phyloP scores from a whole-genome alignment of 2,113 vertebrate genomes.

The Poeciliopsis retropinna region DNA sequence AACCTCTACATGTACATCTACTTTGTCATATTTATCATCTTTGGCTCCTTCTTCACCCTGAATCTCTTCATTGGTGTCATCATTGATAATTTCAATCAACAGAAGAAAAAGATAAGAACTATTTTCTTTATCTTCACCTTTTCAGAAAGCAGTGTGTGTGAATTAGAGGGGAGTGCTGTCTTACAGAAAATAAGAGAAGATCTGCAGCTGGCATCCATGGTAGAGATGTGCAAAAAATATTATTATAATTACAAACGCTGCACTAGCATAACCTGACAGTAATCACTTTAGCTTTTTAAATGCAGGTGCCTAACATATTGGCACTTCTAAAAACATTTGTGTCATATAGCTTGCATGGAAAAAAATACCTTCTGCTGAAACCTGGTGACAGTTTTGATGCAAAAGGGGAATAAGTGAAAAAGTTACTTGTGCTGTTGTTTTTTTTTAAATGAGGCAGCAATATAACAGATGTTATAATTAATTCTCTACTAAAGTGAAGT shows the following conservation, averaged over 20 bases:
- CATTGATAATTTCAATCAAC: conserved; percentile 99
- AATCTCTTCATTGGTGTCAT: conserved; percentile 99
- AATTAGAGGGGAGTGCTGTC: neutral
- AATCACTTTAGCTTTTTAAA: too few relatives aligned
- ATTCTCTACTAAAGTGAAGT: too few relatives aligned
- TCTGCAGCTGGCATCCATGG: neutral
- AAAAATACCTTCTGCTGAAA: too few relatives aligned
- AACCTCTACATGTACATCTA: conserved; percentile 99
- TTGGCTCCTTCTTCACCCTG: conserved; percentile 98
- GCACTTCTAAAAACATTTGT: too few relatives aligned
- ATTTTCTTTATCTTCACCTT: conserved; percentile 26
- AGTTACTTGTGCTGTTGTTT: too few relatives aligned
- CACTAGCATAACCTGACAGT: too few relatives aligned
- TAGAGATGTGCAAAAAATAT: neutral
- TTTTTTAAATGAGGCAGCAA: too few relatives aligned
- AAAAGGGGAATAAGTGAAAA: too few relatives aligned
- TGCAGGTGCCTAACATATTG: too few relatives aligned
- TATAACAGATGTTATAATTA: too few relatives aligned
- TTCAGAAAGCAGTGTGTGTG: neutral
- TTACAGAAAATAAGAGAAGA: neutral
- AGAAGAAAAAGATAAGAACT: conserved; percentile 99
- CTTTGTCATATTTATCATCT: conserved; percentile 99
- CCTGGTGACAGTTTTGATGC: too few relatives aligned
- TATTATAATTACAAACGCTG: neutral
- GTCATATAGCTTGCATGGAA: too few relatives aligned